phyloP scores from a whole-genome alignment of 2,888 invertebrate genomes.

The Chrysolina oricalcia region DNA sequence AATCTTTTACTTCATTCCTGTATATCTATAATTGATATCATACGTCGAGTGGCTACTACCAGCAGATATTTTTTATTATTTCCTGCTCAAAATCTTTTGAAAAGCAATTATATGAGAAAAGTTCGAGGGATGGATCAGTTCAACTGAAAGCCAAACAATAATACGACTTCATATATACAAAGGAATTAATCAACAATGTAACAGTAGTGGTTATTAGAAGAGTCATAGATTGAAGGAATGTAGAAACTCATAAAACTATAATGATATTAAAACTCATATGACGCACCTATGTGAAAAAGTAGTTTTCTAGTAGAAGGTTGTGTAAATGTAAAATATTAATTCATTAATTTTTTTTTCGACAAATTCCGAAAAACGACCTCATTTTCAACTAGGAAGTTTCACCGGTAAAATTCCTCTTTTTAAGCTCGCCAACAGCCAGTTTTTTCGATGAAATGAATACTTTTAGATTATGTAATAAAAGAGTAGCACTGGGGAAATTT shows the following conservation, averaged over 20 bases:
- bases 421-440: no score
- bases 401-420: no score
- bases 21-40: not conserved
- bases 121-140: not conserved
- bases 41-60: conserved; percentile 1
- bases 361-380: no score
- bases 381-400: no score
- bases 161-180: not conserved
- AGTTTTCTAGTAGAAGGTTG: no score
- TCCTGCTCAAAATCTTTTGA: conserved; percentile 12
- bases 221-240: not conserved
- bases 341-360: no score
- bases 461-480: no score
- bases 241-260: not conserved
- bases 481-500: no score
- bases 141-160: conserved; percentile 7
- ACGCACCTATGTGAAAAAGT: not conserved
- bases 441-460: no score
- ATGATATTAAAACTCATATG: not conserved
- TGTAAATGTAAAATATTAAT: no score
- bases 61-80: conserved; percentile 14
- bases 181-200: not conserved
- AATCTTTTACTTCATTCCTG: not conserved
- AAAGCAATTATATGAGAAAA: not conserved
- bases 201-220: not conserved